A percentile compares a stretch with the other conserved stretches of the same genome.
phyloP scores from a whole-genome alignment of 2,797 vertebrate species.

The Tokudaia tokunoshimensis region DNA sequence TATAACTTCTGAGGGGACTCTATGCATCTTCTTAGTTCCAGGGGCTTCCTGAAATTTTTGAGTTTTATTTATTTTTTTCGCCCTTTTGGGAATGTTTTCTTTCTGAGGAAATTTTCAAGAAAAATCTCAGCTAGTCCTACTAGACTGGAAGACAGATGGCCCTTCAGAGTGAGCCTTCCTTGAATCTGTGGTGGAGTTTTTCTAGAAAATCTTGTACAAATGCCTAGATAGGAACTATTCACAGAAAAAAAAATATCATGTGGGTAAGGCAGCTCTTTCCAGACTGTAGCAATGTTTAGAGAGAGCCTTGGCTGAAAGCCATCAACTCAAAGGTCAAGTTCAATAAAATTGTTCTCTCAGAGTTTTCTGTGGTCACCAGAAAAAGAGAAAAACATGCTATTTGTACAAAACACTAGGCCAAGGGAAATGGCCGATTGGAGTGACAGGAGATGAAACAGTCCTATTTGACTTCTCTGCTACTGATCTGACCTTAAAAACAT shows the following conservation, averaged over 20 bases:
- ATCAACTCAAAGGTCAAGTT: not conserved
- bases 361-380: not conserved
- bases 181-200: not conserved
- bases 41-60: not conserved
- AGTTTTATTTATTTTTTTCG: not conserved
- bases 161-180: not conserved
- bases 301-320: not conserved
- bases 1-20: not conserved
- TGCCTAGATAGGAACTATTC: not conserved
- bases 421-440: not conserved
- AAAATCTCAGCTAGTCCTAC: not conserved
- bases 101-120: not conserved
- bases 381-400: not conserved
- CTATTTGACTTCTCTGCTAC: not conserved
- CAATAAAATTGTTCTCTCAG: not conserved
- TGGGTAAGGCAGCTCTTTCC: not conserved
- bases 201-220: not conserved
- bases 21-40: not conserved
- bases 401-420: not conserved
- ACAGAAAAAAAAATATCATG: not conserved
- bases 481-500: not conserved
- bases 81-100: not conserved
- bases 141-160: not conserved
- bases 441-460: not conserved
- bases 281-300: not conserved